These are phyloP conservation scores for Sweltsa coloradensis DNA, from an alignment of 1,140 invertebrate species.

Conservation along the genomic window DNA sequence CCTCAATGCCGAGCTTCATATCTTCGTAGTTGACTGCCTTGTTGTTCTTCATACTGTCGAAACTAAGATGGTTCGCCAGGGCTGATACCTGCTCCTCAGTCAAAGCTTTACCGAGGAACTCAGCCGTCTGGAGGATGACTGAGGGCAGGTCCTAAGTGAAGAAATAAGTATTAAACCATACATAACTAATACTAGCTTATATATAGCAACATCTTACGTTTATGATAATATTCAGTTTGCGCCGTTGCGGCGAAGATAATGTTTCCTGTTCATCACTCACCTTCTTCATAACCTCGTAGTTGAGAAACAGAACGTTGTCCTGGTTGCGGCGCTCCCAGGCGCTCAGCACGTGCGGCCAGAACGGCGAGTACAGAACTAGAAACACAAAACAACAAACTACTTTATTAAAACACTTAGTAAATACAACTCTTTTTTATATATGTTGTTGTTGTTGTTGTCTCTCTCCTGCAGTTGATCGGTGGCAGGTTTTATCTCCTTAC, in stretches of 20 bases:
- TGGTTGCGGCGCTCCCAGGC: no score
- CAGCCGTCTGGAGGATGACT: conserved; percentile 9
- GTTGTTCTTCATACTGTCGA: conserved; percentile 8
- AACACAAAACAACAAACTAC: no score
- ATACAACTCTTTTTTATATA: no score
- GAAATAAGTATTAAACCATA: neutral
- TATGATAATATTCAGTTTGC: neutral
- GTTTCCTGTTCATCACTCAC: no score
- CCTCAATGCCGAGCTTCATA: no score
- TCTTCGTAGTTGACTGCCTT: conserved; percentile 5
- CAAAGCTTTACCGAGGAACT: conserved; percentile 11
- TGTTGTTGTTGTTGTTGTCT: no score
- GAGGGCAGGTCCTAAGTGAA: conserved; percentile 13
- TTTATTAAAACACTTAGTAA: no score
- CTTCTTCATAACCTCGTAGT: conserved; percentile 30
- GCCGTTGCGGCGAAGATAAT: neutral
- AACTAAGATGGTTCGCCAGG: conserved; percentile 12
- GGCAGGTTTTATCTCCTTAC: no score
- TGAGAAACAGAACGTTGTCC: conserved; percentile 28
- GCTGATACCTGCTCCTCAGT: conserved; percentile 1
- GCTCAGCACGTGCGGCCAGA: conserved; percentile 14
- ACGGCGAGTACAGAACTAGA: conserved; percentile 13
- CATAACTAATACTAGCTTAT: neutral
- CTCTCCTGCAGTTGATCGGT: no score
- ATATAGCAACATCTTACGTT: neutral